Base-by-base conservation (phyloP, 2,113 vertebrate species). In the Aramus guarauna region DNA sequence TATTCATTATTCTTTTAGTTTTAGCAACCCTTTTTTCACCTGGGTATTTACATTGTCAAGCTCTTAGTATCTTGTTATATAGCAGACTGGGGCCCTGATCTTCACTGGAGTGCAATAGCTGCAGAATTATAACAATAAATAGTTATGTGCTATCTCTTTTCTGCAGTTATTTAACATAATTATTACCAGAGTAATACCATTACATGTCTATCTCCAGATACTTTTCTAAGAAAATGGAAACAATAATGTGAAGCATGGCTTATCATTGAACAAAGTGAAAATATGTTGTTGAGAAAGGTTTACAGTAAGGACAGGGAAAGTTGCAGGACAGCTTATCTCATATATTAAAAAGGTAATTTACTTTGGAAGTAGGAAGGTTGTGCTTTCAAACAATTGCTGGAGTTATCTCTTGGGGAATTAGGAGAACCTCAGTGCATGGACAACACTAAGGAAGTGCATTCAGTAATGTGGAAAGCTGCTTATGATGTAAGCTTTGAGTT, bases 161-260 rank as follows among this genome's bases (percentile, higher is more conserved):
- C 64, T 92, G 80, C 84, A 85, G 66, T 89, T 96, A 95, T 91
- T 96, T 94, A 94, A 94, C 52, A 81, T 43, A 92, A 85, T 85
- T 95, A 84, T 96, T 96, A 89, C 52, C 23, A 87, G 39, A 84
- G 29, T 58, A 92, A 94, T 85, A 66, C n/a, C 34, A 78, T 81
- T 87, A 68, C 37, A 34, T 32, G 32, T 78, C 77, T 78, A 56
- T 52, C 76, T 91, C 91, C 89, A 92, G 91, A 95, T 87, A 66
- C 52, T 87, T 68, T 85, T 41, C 73, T 80, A 34, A 91, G 75
- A 94, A 94, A 94, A 86, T 56, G 29, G 69, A 75, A 93, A 72
- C 56, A 92, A 80, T 85, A 92, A 87, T 26, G 48, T 56, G 76
- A 94, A 96, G 58, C n/a, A 58, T 5, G 26, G 48, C 39, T 67